Evolutionary conservation across 1,140 invertebrate species (phyloP).

Genomic region (Colletes latitarsis): DNA sequence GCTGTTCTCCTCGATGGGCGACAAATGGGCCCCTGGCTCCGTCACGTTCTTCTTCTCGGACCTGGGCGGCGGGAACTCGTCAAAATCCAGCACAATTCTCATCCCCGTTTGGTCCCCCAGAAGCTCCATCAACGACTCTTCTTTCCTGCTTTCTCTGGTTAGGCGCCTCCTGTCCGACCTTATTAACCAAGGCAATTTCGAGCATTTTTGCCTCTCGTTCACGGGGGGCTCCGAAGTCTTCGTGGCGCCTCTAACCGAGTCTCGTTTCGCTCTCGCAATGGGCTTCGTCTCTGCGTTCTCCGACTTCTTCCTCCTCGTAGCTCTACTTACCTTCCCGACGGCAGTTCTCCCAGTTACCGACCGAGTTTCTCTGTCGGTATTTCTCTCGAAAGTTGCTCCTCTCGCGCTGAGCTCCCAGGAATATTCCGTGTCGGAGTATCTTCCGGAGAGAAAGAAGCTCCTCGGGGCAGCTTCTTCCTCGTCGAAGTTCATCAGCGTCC

Average conservation of each 20-base stretch:
- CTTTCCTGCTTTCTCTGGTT: neutral
- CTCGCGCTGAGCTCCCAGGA: slow-evolving; percentile 29
- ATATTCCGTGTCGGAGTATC: slow-evolving; percentile 47
- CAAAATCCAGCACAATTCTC: slow-evolving; percentile 70
- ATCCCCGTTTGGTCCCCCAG: slow-evolving; percentile 50
- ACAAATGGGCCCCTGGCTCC: slow-evolving; percentile 74
- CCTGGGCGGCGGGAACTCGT: slow-evolving; percentile 70
- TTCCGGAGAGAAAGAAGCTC: slow-evolving; percentile 49
- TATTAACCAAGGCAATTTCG: slow-evolving; percentile 51
- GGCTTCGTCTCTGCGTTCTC: neutral
- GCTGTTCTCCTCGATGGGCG: slow-evolving; percentile 84
- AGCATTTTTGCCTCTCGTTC: slow-evolving; percentile 1
- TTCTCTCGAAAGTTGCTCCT: neutral
- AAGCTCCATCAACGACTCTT: neutral
- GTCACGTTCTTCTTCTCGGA: slow-evolving; percentile 38
- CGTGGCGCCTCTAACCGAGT: neutral
- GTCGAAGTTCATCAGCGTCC: slow-evolving; percentile 69
- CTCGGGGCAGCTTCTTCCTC: slow-evolving; percentile 25
- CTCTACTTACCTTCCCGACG: neutral
- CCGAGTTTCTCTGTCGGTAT: neutral
- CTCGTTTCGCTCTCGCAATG: too few species aligned
- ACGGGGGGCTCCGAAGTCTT: slow-evolving; percentile 18
- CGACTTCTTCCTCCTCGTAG: neutral
- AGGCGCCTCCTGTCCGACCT: neutral
- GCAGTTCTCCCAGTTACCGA: neutral